phyloP scores from a whole-genome alignment of 1,140 invertebrate genomes.

The Helicorthomorpha holstii region DNA sequence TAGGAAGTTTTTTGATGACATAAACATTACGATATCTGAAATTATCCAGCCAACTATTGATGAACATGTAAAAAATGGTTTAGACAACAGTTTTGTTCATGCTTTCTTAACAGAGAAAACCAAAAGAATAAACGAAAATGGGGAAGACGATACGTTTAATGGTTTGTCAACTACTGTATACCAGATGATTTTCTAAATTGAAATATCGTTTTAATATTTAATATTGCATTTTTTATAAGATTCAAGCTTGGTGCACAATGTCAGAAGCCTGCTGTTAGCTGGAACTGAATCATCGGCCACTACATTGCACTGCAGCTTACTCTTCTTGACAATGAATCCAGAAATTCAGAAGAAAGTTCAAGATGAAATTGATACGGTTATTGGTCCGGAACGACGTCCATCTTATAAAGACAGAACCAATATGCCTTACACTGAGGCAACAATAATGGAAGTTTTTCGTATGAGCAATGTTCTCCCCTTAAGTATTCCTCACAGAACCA shows the following conservation, averaged over 20 bases:
- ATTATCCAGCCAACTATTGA: not conserved
- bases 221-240: not conserved
- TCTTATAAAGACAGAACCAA: conserved; percentile 45
- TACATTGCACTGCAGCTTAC: conserved; percentile 29
- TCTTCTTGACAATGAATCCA: conserved; percentile 56
- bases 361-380: conserved; percentile 55
- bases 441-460: conserved; percentile 67
- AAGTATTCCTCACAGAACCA: conserved; percentile 5
- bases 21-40: not conserved
- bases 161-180: not conserved
- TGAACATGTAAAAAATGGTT: not conserved
- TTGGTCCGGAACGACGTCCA: conserved; percentile 47
- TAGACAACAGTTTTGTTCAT: not conserved
- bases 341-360: conserved; percentile 59
- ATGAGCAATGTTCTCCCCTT: conserved; percentile 60
- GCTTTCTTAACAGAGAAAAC: not conserved
- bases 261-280: not conserved
- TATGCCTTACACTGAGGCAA: conserved; percentile 71
- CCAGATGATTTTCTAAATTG: not conserved
- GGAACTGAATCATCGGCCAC: conserved; percentile 18
- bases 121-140: not conserved
- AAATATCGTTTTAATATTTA: not conserved
- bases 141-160: not conserved
- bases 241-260: not conserved
- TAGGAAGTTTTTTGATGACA: not conserved